These are phyloP conservation scores for Pleuronectes platessa DNA, from an alignment of 2,113 vertebrate species.

Conservation along the genomic window DNA sequence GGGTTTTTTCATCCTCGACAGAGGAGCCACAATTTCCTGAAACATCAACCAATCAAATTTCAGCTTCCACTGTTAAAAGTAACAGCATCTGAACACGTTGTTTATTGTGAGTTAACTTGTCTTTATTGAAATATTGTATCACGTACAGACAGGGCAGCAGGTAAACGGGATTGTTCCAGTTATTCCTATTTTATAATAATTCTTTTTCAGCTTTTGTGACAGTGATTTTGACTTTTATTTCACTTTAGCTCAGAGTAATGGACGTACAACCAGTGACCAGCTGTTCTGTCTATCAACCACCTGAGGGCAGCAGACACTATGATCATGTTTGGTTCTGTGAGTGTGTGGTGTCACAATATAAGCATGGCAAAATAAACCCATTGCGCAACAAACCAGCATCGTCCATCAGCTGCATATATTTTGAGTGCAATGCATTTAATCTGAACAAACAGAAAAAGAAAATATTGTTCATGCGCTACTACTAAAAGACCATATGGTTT, in stretches of 20 bases:
- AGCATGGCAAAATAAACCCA: background rate
- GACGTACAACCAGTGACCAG: background rate
- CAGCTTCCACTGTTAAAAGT: conserved; percentile 1
- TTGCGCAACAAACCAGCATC: background rate
- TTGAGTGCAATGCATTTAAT: background rate
- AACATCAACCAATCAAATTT: conserved; percentile 32
- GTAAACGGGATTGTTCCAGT: no score
- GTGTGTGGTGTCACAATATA: background rate
- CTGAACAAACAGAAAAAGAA: background rate
- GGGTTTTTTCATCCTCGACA: conserved; percentile 2
- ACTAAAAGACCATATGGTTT: background rate
- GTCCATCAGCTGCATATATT: background rate
- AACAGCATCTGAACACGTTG: background rate
- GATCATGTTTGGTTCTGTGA: background rate
- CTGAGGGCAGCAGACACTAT: conserved; percentile 44
- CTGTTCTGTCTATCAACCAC: conserved; percentile 22
- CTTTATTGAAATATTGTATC: no score
- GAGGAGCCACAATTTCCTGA: conserved; percentile 60
- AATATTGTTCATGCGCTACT: background rate
- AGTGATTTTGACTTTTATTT: background rate
- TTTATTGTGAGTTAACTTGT: background rate
- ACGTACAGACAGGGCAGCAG: no score
- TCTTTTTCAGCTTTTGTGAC: background rate
- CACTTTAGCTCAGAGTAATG: background rate
- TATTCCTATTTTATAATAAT: background rate